A percentile compares a stretch with the other conserved stretches of the same genome.
phyloP scores from a whole-genome alignment of 1,140 invertebrate genomes.

The Heterodera carotae region DNA sequence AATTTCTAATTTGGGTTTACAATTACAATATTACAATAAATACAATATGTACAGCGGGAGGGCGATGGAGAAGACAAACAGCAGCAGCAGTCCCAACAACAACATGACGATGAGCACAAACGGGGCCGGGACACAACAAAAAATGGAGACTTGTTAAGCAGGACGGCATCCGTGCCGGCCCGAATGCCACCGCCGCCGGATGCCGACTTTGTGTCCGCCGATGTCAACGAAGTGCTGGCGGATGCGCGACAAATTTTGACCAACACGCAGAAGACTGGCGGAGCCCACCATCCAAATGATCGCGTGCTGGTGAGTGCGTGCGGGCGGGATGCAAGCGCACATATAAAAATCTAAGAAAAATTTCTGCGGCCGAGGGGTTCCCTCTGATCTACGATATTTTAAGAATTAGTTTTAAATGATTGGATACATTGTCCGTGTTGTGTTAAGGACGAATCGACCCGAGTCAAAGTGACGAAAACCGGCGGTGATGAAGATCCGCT shows the following conservation, averaged over 20 bases:
- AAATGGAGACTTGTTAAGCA: background rate
- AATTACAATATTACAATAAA: too few relatives aligned
- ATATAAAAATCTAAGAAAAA: background rate
- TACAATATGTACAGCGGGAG: too few relatives aligned
- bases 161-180: background rate
- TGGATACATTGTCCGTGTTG: too few relatives aligned
- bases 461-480: constrained; percentile 49
- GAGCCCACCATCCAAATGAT: constrained; percentile 43
- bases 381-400: too few relatives aligned
- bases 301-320: constrained; percentile 24
- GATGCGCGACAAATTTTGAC: constrained; percentile 53
- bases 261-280: constrained; percentile 42
- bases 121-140: background rate
- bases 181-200: background rate
- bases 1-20: too few relatives aligned
- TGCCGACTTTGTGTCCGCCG: constrained; percentile 47
- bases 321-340: background rate
- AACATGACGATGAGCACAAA: too few relatives aligned
- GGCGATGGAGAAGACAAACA: too few relatives aligned
- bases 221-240: constrained; percentile 55
- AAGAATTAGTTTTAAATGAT: too few relatives aligned
- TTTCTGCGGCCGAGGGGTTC: too few relatives aligned
- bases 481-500: constrained; percentile 42
- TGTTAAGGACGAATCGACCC: constrained; percentile 55
- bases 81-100: too few relatives aligned